Evolutionary conservation across 2,888 invertebrate genomes (phyloP), one percentile per base, ranked within the genome.

Genomic region (Hipparchia sbordonii): DNA sequence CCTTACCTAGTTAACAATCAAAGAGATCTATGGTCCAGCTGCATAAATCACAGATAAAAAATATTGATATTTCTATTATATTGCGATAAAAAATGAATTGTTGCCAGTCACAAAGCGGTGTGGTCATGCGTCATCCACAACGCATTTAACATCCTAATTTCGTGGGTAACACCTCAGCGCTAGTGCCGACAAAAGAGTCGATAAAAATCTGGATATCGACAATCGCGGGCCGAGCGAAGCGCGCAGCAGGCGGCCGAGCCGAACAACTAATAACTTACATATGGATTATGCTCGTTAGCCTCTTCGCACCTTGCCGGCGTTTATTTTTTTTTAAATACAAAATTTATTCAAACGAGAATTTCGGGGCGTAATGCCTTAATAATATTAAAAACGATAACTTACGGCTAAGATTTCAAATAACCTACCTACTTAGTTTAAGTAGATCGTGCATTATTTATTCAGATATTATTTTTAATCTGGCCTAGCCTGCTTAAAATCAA

Each of bases 281-380:
- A 88, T 85, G 89, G 92, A 92, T 92, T 92, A 92, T 88, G 87
- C 92, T 92, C 92, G 92, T 92, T 92, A 93, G 90, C 86, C 90
- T 91, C 92, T 92, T 92, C 90, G 91, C 93, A 92, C 92, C 93
- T 92, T 92, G 85, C 82, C 85, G 86, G 88, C 89, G 85, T 89
- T 91, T 89, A 87, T 87, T 89, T 91, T 89, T 23, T 91, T 91
- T 51, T 90, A 89, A 89, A 90, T 89, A 91, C 80, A 87, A 85
- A 92, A 90, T 90, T 91, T 92, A 92, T 92, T 92, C 89, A 89
- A 89, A 90, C 87, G 86, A 86, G 80, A 77, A 87, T 90, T 91
- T 90, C 84, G 87, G 87, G 88, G 85, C 87, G 89, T 91, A 91
- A 91, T 87, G 80, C 87, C 82, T 85, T 87, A 86, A 89, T 89